Percentiles rank a stretch among this genome's conserved stretches.
These are phyloP conservation scores for Castor canadensis DNA, from an alignment of 2,113 vertebrate species.

Conservation along the genomic window DNA sequence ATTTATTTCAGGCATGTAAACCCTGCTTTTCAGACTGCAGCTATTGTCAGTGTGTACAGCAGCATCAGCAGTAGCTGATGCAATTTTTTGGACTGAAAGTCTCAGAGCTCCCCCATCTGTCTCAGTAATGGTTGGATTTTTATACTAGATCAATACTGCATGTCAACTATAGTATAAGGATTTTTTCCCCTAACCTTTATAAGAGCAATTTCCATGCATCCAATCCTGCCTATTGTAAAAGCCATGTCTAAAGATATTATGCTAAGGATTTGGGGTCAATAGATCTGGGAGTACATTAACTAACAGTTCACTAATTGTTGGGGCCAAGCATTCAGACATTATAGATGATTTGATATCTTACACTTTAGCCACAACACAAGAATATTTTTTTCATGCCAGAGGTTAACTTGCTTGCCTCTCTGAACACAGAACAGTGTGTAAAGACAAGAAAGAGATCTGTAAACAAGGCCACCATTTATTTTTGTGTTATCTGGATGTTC, in stretches of 20 bases:
- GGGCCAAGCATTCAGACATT: constrained; percentile 16
- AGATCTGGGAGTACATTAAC: not conserved
- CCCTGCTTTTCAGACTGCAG: constrained; percentile 82
- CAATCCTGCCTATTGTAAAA: constrained; percentile 44
- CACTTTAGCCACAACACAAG: not conserved
- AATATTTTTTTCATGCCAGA: constrained; percentile 24
- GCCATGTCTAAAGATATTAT: constrained; percentile 34
- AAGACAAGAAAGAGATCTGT: not conserved
- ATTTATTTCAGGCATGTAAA: constrained; percentile 89
- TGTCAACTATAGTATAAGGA: constrained; percentile 71
- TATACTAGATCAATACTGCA: constrained; percentile 74
- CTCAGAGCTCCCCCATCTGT: constrained; percentile 90
- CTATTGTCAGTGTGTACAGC: constrained; percentile 81
- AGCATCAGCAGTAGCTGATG: constrained; percentile 59
- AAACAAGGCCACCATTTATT: constrained; percentile 44
- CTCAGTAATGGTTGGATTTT: constrained; percentile 80
- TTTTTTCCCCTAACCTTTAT: constrained; percentile 56
- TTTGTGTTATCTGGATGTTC: constrained; percentile 14
- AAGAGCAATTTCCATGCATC: constrained; percentile 62
- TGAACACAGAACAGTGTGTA: not conserved
- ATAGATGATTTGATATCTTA: constrained; percentile 51
- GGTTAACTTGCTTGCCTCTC: not conserved
- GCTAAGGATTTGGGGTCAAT: constrained; percentile 55
- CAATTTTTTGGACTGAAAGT: constrained; percentile 79
- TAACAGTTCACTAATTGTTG: constrained; percentile 31